These are phyloP conservation scores for Leptodactylus fallax DNA, from an alignment of 2,797 vertebrate species.

Conservation along the genomic window DNA sequence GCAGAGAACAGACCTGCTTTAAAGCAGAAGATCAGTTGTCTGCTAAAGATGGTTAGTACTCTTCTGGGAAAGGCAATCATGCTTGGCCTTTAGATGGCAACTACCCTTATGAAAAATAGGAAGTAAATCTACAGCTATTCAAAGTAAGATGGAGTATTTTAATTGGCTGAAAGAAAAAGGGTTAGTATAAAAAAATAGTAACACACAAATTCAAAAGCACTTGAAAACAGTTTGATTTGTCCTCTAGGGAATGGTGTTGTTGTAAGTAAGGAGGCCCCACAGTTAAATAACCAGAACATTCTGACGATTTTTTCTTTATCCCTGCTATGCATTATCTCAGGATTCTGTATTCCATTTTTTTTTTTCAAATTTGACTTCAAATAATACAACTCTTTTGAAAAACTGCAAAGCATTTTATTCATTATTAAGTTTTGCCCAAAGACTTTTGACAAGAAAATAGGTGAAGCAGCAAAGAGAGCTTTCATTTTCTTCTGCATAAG, in stretches of 20 bases:
- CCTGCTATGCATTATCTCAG: constrained; percentile 68
- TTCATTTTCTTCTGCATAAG: constrained; percentile 74
- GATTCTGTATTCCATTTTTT: constrained; percentile 67
- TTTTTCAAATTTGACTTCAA: constrained; percentile 72
- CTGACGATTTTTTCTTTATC: neutral
- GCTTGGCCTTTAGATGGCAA: constrained; percentile 34
- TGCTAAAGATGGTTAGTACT: constrained; percentile 62
- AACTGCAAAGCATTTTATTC: constrained; percentile 74
- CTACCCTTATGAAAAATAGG: constrained; percentile 54
- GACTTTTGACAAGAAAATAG: constrained; percentile 82
- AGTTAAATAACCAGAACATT: constrained; percentile 14
- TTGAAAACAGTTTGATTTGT: constrained; percentile 58
- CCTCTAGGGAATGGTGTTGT: neutral
- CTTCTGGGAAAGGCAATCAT: neutral
- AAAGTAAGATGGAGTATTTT: constrained; percentile 65
- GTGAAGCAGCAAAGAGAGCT: constrained; percentile 72
- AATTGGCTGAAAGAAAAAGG: constrained; percentile 62
- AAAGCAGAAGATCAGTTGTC: constrained; percentile 62
- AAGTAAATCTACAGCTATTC: constrained; percentile 60
- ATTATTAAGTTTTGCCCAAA: constrained; percentile 77
- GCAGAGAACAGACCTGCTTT: constrained; percentile 13
- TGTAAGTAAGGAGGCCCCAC: neutral
- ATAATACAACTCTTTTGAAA: constrained; percentile 72
- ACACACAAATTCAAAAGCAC: constrained; percentile 54
- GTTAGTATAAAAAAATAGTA: constrained; percentile 49